Evolutionary conservation across 2,113 vertebrate species (phyloP).

Genomic region (Tapirus terrestris): DNA sequence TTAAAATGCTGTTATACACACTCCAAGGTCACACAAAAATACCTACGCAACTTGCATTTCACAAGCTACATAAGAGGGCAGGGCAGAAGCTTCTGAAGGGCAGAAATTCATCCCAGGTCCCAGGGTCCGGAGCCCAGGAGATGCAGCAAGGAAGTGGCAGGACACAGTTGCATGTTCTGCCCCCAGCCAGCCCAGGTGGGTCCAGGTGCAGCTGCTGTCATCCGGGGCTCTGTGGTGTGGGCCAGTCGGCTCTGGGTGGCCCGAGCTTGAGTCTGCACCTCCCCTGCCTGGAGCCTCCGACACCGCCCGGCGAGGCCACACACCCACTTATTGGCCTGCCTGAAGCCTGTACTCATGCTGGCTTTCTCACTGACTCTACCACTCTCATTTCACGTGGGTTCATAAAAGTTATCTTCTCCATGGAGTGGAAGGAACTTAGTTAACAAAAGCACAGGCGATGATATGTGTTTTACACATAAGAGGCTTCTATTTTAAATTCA

Average conservation of each 20-base stretch:
- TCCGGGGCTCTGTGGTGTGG: background rate
- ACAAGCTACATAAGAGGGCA: background rate
- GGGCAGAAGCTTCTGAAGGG: background rate
- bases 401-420: rapidly evolving
- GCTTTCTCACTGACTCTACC: background rate
- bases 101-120: background rate
- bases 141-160: rapidly evolving
- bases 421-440: background rate
- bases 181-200: rapidly evolving
- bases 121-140: background rate
- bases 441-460: background rate
- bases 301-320: background rate
- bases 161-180: background rate
- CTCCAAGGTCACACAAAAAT: background rate
- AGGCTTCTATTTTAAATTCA: background rate
- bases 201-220: background rate
- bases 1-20: rapidly evolving
- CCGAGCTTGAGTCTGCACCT: rapidly evolving
- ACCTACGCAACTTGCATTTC: background rate
- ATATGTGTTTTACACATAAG: rapidly evolving
- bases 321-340: background rate
- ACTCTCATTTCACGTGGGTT: rapidly evolving
- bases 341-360: rapidly evolving
- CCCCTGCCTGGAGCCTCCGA: background rate
- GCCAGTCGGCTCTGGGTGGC: too few species aligned